Evolutionary conservation across 2,797 vertebrate genomes (phyloP).

Genomic region (Mormyrus hasselquistii): DNA sequence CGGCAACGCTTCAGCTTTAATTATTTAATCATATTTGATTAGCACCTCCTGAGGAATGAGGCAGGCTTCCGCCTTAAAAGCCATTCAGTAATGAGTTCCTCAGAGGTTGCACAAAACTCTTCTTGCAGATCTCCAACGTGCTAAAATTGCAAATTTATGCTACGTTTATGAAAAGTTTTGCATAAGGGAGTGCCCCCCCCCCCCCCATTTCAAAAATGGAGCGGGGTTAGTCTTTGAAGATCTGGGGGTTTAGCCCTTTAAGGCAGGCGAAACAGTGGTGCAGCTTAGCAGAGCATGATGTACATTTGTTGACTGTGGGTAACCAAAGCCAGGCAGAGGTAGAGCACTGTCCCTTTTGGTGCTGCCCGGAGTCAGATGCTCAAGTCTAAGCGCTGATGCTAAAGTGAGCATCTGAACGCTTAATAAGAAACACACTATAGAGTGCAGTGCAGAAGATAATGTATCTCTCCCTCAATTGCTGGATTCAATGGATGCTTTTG

Average conservation of each 20-base stretch:
- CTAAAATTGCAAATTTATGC: conserved; percentile 34
- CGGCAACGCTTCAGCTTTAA: background rate
- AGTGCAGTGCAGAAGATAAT: background rate
- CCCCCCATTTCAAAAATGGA: conserved; percentile 14
- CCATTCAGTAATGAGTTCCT: conserved; percentile 44
- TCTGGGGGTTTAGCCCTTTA: conserved; percentile 22
- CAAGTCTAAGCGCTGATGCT: background rate
- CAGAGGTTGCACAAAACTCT: conserved; percentile 37
- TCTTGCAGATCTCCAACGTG: conserved; percentile 30
- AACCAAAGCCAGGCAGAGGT: background rate
- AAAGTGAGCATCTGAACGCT: background rate
- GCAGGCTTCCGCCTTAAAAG: conserved; percentile 27
- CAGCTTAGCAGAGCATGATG: conserved; percentile 19
- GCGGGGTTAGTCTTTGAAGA: conserved; percentile 38
- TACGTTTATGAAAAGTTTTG: conserved; percentile 38
- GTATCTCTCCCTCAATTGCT: background rate
- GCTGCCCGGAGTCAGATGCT: background rate
- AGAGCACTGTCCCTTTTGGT: background rate
- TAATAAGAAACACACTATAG: background rate
- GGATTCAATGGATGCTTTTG: background rate
- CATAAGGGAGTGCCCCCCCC: conserved; percentile 22
- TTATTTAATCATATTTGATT: conserved; percentile 41
- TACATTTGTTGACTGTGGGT: conserved; percentile 16
- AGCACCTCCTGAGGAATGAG: conserved; percentile 31
- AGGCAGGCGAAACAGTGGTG: conserved; percentile 22